Evolutionary conservation across 2,888 invertebrate species (phyloP).

Genomic region (Heliconius charithonia): DNA sequence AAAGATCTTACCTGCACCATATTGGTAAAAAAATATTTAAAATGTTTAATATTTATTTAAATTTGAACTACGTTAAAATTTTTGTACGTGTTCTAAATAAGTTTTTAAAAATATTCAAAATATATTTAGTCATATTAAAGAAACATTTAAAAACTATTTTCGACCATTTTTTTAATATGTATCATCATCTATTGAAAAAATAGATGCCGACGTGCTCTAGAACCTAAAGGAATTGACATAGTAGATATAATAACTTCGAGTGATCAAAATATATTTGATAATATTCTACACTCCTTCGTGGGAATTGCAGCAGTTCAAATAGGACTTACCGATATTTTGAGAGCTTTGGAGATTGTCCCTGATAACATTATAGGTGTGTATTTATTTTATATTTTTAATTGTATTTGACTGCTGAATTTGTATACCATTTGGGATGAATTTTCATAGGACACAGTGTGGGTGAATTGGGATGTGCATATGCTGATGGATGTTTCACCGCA

Average conservation of each 20-base stretch:
- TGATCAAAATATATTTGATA: constrained; percentile 80
- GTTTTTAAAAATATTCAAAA: too few relatives aligned
- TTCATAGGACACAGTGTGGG: constrained; percentile 94
- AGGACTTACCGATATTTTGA: constrained; percentile 75
- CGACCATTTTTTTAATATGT: neutral
- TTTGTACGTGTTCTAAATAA: too few relatives aligned
- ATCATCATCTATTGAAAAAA: neutral
- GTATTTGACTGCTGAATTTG: neutral
- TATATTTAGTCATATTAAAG: too few relatives aligned
- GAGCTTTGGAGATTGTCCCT: constrained; percentile 84
- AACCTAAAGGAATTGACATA: constrained; percentile 71
- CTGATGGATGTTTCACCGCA: constrained; percentile 93
- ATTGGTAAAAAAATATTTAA: too few relatives aligned
- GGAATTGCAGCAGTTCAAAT: constrained; percentile 90
- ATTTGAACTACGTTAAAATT: too few relatives aligned
- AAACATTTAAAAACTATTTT: neutral
- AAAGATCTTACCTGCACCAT: too few relatives aligned
- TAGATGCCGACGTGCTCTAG: constrained; percentile 78
- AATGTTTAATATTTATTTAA: too few relatives aligned
- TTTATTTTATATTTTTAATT: neutral
- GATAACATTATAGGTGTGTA: constrained; percentile 88
- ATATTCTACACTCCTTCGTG: constrained; percentile 89
- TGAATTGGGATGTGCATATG: constrained; percentile 97
- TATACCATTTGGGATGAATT: neutral
- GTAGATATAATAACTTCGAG: constrained; percentile 86